Evolutionary conservation across 1,140 invertebrate genomes (phyloP).

Genomic region (Drepana arcuata): DNA sequence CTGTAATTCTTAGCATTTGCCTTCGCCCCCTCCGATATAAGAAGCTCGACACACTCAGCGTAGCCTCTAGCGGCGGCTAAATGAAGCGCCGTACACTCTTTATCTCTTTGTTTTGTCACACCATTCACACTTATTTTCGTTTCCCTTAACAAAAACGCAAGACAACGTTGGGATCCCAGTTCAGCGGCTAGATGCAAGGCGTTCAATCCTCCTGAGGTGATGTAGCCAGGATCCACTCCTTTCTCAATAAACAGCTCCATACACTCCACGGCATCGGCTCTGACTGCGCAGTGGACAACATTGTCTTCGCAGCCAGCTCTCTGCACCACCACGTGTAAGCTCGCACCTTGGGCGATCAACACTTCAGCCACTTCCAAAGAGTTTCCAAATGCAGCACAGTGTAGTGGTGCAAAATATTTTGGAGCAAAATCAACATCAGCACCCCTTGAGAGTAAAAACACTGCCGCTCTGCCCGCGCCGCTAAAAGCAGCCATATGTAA

Average conservation of each 20-base stretch:
- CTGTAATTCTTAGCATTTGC: constrained; percentile 70
- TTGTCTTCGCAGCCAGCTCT: constrained; percentile 67
- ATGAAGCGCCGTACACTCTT: constrained; percentile 77
- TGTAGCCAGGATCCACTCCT: constrained; percentile 68
- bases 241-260: constrained; percentile 71
- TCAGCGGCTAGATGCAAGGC: constrained; percentile 76
- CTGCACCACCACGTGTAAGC: constrained; percentile 57
- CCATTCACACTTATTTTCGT: constrained; percentile 62
- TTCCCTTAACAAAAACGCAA: constrained; percentile 69
- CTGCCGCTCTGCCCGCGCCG: constrained; percentile 68
- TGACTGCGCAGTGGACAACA: constrained; percentile 73
- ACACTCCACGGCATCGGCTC: constrained; percentile 71
- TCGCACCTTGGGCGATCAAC: constrained; percentile 68
- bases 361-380: constrained; percentile 66
- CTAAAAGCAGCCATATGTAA: constrained; percentile 75
- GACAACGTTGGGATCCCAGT: constrained; percentile 69
- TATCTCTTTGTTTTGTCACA: constrained; percentile 63
- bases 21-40: constrained; percentile 75
- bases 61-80: constrained; percentile 78
- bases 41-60: constrained; percentile 72
- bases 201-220: constrained; percentile 71
- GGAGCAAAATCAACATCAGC: constrained; percentile 69
- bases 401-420: constrained; percentile 73
- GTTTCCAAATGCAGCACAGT: constrained; percentile 74
- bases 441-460: constrained; percentile 71